A percentile compares a stretch with the other conserved stretches of the same genome.
phyloP scores from a whole-genome alignment of 92 coral and sea anemone species.

The Montipora capitata region DNA sequence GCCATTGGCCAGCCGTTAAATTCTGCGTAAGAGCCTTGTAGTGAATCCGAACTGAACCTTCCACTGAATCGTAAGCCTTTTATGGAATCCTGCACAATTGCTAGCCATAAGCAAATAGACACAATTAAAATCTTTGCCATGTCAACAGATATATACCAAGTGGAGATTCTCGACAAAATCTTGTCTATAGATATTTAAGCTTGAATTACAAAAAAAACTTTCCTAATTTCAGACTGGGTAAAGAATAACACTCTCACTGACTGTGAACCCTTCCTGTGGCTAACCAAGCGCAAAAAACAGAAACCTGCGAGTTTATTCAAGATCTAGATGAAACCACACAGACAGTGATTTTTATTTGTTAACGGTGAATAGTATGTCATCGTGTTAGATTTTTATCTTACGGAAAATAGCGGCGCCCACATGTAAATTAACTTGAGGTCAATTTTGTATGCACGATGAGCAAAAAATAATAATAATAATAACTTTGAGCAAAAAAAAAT shows the following conservation, averaged over 20 bases:
- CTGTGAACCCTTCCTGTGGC: too few relatives aligned
- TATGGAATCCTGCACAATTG: constrained; percentile 19
- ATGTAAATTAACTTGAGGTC: too few relatives aligned
- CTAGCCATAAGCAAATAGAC: constrained; percentile 6
- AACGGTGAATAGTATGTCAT: neutral
- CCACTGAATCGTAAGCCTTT: constrained; percentile 35
- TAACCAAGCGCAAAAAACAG: too few relatives aligned
- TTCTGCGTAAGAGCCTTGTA: constrained; percentile 61
- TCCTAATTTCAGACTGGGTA: too few relatives aligned
- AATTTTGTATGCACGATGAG: constrained; percentile 6
- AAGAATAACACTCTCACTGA: too few relatives aligned
- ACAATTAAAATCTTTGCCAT: constrained; percentile 6
- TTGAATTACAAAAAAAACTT: too few relatives aligned
- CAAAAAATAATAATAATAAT: too few relatives aligned
- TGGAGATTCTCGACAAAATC: neutral
- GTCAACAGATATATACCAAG: neutral
- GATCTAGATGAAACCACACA: constrained; percentile 15
- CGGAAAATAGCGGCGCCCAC: neutral
- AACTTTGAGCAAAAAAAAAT: too few relatives aligned
- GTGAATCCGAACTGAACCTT: neutral
- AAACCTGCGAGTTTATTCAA: too few relatives aligned
- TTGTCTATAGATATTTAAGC: neutral
- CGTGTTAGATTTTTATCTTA: constrained; percentile 14
- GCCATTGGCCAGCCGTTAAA: constrained; percentile 76
- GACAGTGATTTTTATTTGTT: constrained; percentile 2